Conservation (phyloP, 2,888 invertebrate genomes). For the Drosophila formosana region DNA sequence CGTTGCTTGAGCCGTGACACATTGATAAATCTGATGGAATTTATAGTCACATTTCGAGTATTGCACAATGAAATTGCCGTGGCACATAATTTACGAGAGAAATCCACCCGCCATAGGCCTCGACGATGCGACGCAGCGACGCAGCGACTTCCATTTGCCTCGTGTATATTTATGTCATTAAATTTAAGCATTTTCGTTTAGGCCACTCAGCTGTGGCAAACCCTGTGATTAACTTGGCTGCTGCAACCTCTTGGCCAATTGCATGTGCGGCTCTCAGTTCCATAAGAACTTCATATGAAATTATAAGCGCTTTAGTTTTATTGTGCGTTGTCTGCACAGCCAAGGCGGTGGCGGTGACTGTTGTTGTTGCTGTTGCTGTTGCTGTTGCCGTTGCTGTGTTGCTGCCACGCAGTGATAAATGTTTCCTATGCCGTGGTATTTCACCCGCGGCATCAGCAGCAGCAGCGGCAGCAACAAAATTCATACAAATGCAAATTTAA, state of each 20-base stretch:
- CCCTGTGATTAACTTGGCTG: slow-evolving; percentile 80
- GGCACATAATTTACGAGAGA: slow-evolving; percentile 45
- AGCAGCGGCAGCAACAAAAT: slow-evolving; percentile 49
- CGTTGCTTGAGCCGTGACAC: slow-evolving; percentile 55
- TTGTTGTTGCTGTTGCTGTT: slow-evolving; percentile 12
- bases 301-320: slow-evolving; percentile 84
- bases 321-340: slow-evolving; percentile 67
- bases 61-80: slow-evolving; percentile 47
- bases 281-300: slow-evolving; percentile 81
- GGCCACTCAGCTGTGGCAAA: slow-evolving; percentile 80
- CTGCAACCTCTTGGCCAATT: slow-evolving; percentile 65
- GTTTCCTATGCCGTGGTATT: slow-evolving; percentile 83
- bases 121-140: slow-evolving; percentile 36
- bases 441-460: slow-evolving; percentile 73
- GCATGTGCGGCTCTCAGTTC: slow-evolving; percentile 68
- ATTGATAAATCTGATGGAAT: slow-evolving; percentile 67
- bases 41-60: slow-evolving; percentile 52
- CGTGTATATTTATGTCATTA: slow-evolving; percentile 83
- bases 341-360: slow-evolving; percentile 54
- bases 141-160: slow-evolving; percentile 47
- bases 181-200: slow-evolving; percentile 85
- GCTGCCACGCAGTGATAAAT: slow-evolving; percentile 82
- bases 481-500: slow-evolving; percentile 85
- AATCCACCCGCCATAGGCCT: slow-evolving; percentile 60
- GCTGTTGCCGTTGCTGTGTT: slow-evolving; percentile 21